Evolutionary conservation across 2,797 vertebrate genomes (phyloP).

Genomic region (Cossypha caffra): DNA sequence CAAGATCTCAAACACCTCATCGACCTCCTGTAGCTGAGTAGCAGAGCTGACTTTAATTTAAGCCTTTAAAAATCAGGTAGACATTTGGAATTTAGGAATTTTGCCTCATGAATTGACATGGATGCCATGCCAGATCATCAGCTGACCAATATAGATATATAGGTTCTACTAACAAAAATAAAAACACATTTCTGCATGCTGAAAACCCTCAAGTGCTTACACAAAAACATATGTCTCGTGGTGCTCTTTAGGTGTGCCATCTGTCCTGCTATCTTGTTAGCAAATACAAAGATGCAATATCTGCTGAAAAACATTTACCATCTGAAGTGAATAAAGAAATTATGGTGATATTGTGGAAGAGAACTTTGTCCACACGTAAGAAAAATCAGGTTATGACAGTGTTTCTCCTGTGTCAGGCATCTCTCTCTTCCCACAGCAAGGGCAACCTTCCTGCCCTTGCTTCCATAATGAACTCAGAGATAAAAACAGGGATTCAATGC

Average conservation of each 20-base stretch:
- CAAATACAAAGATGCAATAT: background rate
- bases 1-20: background rate
- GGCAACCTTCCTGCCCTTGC: fast-evolving
- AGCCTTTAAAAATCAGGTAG: background rate
- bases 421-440: background rate
- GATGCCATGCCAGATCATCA: background rate
- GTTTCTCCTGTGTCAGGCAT: background rate
- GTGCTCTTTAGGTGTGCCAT: background rate
- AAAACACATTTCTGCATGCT: background rate
- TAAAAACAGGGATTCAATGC: background rate
- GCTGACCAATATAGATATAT: background rate
- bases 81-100: background rate
- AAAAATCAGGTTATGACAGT: background rate
- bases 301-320: background rate
- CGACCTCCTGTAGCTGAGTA: background rate
- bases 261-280: conserved; percentile 23
- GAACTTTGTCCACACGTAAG: background rate
- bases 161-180: background rate
- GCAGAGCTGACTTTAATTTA: background rate
- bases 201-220: background rate
- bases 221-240: background rate
- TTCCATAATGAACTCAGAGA: background rate
- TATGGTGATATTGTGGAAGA: background rate
- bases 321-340: background rate
- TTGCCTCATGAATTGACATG: background rate